Base-by-base conservation (phyloP, 2,888 invertebrate species). In the Diplazon laetatorius region DNA sequence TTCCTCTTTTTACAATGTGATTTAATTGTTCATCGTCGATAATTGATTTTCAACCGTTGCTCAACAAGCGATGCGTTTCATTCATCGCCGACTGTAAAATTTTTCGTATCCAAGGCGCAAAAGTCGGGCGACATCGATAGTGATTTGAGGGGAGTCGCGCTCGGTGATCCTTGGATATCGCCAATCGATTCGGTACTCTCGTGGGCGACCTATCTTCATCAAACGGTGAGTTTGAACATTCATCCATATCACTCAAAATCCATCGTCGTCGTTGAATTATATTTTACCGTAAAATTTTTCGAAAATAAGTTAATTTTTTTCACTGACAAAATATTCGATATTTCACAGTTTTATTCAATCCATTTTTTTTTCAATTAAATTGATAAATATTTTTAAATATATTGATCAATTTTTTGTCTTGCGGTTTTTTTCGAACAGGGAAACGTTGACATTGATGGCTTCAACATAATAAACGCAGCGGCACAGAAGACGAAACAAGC, bases 161-260 rank as follows among this genome's bases (percentile, higher is more conserved):
- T 98, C 89, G 97, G 97, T 1, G 97, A 97, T 90, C 94, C 97
- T 0, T 98, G 97, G 97, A 96, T 97, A 79, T 95, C 96, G 1
- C 97, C 97, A 0, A 93, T 97, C 63, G 97, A 97, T 87, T 95
- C 95, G 0, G 96, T 96, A 0, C 91, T 95, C 37, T 95, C 95
- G 0, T 98, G 97, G 97, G 97, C 95, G 0, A 95, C 95, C 0
- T 94, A 95, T 84, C 92, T 98, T 8, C 92, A 95, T 25, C n/a
- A 71, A 10, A 75, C 78, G 35, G 78, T 78, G 37, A 68, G 71
- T 52, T 20, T 8, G 35, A 12, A 30, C 12, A 14, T 30, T 8
- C n/a, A n/a, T 25, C n/a, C n/a, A n/a, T n/a, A n/a, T n/a, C n/a
- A n/a, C n/a, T n/a, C n/a, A n/a, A n/a, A n/a, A n/a, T n/a, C n/a